Conservation (phyloP, 2,797 vertebrate species). For the Picus viridis region DNA sequence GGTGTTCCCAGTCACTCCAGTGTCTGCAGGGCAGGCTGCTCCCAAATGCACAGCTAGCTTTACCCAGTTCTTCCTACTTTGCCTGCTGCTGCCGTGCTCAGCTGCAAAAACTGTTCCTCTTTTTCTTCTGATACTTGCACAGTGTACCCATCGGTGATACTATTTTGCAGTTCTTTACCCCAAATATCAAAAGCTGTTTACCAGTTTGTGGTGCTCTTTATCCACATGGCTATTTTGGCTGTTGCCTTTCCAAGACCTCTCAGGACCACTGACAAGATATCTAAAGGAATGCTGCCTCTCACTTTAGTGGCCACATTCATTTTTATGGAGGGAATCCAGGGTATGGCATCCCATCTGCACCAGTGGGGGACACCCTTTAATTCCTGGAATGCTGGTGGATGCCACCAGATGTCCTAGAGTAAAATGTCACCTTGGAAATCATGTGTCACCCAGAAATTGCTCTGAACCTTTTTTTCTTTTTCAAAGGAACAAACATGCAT, state of each 20-base stretch:
- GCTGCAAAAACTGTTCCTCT: not conserved
- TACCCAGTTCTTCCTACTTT: not conserved
- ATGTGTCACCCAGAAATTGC: rapidly evolving
- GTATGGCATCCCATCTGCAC: not conserved
- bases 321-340: not conserved
- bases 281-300: not conserved
- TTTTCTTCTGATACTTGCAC: not conserved
- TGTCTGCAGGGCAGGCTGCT: too few relatives aligned
- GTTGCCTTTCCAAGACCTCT: not conserved
- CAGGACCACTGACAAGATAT: not conserved
- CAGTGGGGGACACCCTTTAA: not conserved
- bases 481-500: not conserved
- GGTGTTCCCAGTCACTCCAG: too few relatives aligned
- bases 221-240: not conserved
- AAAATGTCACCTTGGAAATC: not conserved
- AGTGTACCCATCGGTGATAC: rapidly evolving
- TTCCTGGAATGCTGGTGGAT: not conserved
- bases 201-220: not conserved
- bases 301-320: not conserved
- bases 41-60: too few relatives aligned
- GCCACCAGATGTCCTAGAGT: not conserved
- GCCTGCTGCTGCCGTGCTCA: not conserved
- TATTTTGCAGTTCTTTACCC: not conserved
- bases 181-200: not conserved
- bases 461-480: not conserved